phyloP scores from a whole-genome alignment of 2,113 vertebrate species.

The Microcebus lehilahytsara region DNA sequence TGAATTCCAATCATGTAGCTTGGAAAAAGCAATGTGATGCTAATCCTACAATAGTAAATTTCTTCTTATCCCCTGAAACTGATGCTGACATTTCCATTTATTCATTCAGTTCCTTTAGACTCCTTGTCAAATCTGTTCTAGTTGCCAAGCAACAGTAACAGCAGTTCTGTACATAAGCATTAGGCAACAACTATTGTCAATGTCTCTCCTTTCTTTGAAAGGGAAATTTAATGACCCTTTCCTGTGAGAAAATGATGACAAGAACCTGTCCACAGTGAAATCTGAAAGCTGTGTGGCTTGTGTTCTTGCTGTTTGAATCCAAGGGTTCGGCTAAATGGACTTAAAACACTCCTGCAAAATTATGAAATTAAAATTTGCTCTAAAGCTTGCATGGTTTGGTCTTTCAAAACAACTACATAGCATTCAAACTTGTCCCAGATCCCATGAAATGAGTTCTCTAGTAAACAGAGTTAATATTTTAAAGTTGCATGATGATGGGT shows the following conservation, averaged over 20 bases:
- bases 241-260: constrained; percentile 79
- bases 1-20: constrained; percentile 22
- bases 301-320: constrained; percentile 16
- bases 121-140: constrained; percentile 76
- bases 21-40: constrained; percentile 37
- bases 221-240: constrained; percentile 73
- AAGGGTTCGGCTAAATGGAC: constrained; percentile 43
- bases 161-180: constrained; percentile 67
- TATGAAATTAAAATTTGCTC: constrained; percentile 64
- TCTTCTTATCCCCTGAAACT: constrained; percentile 63
- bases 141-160: constrained; percentile 82
- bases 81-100: constrained; percentile 73
- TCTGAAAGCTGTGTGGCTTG: background rate
- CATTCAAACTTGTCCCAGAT: constrained; percentile 58
- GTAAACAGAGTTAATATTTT: constrained; percentile 28
- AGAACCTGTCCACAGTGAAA: constrained; percentile 63
- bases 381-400: constrained; percentile 57
- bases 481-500: background rate
- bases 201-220: constrained; percentile 74
- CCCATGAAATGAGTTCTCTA: constrained; percentile 44
- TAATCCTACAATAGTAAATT: constrained; percentile 63
- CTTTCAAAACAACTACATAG: constrained; percentile 62
- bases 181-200: constrained; percentile 73
- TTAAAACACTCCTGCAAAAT: constrained; percentile 61
- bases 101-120: constrained; percentile 65